Evolutionary conservation across 2,797 vertebrate species (phyloP).

Genomic region (Hozukius guyotensis): DNA sequence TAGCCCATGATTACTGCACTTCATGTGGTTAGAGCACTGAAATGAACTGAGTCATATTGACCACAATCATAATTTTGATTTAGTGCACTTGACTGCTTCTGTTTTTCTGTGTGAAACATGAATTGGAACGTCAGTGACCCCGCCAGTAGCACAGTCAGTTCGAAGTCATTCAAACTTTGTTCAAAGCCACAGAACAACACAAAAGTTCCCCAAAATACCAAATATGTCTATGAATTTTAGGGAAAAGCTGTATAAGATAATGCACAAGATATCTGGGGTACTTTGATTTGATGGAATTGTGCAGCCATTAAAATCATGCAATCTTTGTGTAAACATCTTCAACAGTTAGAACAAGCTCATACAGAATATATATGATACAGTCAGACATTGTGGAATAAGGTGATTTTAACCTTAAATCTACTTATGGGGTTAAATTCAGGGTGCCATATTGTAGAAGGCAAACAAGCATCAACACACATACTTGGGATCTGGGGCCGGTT

Average conservation of each 20-base stretch:
- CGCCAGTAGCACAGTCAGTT: neutral
- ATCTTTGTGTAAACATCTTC: neutral
- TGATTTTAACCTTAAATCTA: neutral
- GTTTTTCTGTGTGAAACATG: slow-evolving; percentile 17
- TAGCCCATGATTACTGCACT: neutral
- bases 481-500: neutral
- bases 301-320: neutral
- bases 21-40: slow-evolving; percentile 4
- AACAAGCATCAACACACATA: neutral
- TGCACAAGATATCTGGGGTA: neutral
- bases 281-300: neutral
- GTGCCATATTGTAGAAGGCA: neutral
- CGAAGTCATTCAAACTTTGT: neutral
- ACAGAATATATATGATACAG: neutral
- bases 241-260: neutral
- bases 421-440: neutral
- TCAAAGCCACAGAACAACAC: slow-evolving; percentile 1
- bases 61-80: slow-evolving; percentile 20
- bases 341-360: neutral
- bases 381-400: neutral
- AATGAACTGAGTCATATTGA: slow-evolving; percentile 22
- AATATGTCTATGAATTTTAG: neutral
- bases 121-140: slow-evolving; percentile 13
- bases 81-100: slow-evolving; percentile 20
- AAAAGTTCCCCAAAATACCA: neutral